phyloP scores from a whole-genome alignment of 2,888 invertebrate species.

The Arctia plantaginis region DNA sequence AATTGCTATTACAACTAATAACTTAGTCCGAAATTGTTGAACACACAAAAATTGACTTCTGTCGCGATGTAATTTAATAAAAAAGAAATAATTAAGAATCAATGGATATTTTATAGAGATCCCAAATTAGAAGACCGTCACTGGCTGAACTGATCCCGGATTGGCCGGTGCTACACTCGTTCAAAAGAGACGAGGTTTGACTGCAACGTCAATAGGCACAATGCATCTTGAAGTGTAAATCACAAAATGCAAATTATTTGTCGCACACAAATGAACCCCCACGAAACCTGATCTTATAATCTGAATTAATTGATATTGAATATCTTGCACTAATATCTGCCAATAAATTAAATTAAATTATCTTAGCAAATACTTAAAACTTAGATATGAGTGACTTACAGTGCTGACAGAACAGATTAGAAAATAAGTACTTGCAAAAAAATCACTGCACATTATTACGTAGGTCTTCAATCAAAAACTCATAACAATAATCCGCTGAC shows the following conservation, averaged over 20 bases:
- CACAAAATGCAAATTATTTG: conserved; percentile 75
- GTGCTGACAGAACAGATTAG: conserved; percentile 3
- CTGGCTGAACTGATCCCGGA: conserved; percentile 98
- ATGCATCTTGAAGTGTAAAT: conserved; percentile 79
- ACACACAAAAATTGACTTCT: background rate
- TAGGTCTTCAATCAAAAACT: background rate
- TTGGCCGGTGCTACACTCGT: conserved; percentile 96
- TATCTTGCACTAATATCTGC: conserved; percentile 54
- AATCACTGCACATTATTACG: background rate
- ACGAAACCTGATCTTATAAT: conserved; percentile 60
- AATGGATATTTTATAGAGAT: conserved; percentile 84
- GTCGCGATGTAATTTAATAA: conserved; percentile 6
- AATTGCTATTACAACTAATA: conserved; percentile 20
- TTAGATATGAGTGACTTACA: conserved; percentile 13
- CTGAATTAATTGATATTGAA: conserved; percentile 60
- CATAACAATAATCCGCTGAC: background rate
- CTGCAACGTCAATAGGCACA: conserved; percentile 76
- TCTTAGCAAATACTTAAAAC: background rate
- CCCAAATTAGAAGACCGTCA: conserved; percentile 92
- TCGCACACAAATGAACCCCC: conserved; percentile 70
- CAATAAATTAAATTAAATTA: conserved; percentile 19
- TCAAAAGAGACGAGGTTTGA: conserved; percentile 95
- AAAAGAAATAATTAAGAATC: conserved; percentile 65
- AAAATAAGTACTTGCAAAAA: background rate
- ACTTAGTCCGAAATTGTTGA: background rate